Base-by-base conservation (phyloP, 2,888 invertebrate species). In the Leistus spinibarbis region DNA sequence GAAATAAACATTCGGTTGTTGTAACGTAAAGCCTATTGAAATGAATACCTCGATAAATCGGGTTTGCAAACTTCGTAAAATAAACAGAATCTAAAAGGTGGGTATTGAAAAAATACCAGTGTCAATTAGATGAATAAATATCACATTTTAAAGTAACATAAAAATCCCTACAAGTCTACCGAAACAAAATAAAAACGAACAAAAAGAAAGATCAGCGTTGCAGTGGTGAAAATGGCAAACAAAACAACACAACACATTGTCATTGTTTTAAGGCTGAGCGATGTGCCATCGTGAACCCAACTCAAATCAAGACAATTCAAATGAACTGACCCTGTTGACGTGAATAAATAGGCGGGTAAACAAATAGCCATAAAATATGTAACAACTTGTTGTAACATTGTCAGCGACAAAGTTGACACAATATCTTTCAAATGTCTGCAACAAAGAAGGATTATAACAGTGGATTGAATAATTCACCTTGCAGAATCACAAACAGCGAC, bases 311-410 rank as follows among this genome's bases (percentile, higher is more conserved):
- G 57, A 19, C 57, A 20, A 57, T 20, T 60, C 60, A 60, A 60
- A 60, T 60, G 20, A 40, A 70, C 70, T 40, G 27, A 71, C 66
- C 66, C 54, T 40, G 40, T 66, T 16, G 66, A 66, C 9, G 72
- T 72, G 57, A 72, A 72, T 19, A 72, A 66, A 27, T 66, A 66
- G 53, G 62, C 57, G 5, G 72, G 66, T 22, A 72, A 27, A 23
- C 65, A 72, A 66, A 56, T 53, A 16, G 66, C 66, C 40, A 72
- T 40, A 27, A 72, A 65, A 60, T 72, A 72, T 17, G 72, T 72
- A 19, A 66, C 66, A 20, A 66, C 66, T 66, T 66, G 72, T 66
- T 72, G 72, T 60, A 72, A 60, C 72, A 72, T 72, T 13, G 66
- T 72, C 57, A 57, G 17, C 13, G 66, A 72, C n/a, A 72, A 27